phyloP scores from a whole-genome alignment of 2,113 vertebrate genomes.

The Myocastor coypus region DNA sequence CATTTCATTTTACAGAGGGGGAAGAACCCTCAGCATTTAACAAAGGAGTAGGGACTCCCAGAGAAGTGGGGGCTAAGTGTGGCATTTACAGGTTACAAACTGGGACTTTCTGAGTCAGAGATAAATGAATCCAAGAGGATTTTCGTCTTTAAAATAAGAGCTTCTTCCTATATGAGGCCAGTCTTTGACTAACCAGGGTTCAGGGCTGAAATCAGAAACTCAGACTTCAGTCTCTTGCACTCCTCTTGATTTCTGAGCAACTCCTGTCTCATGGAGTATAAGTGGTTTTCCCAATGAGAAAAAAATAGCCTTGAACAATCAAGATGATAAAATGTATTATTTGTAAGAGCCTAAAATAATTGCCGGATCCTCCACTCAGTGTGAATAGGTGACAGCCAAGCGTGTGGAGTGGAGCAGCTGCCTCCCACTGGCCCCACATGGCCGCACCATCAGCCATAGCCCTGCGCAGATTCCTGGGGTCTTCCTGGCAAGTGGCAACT shows the following conservation, averaged over 20 bases:
- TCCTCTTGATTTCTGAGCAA: conserved; percentile 79
- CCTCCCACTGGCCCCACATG: background rate
- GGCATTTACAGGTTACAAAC: background rate
- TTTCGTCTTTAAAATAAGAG: conserved; percentile 17
- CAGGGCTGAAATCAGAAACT: conserved; percentile 45
- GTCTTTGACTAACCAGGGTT: background rate
- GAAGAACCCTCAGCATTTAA: background rate
- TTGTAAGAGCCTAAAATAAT: conserved; percentile 78
- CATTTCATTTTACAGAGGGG: background rate
- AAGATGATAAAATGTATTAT: conserved; percentile 80
- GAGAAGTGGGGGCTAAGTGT: background rate
- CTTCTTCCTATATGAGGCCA: background rate
- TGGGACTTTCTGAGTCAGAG: conserved; percentile 24
- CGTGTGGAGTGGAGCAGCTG: background rate
- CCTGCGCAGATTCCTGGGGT: background rate
- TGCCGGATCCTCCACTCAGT: conserved; percentile 63
- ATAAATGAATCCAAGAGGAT: conserved; percentile 24
- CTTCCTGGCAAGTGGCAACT: background rate
- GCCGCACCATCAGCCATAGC: background rate
- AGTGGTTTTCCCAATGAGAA: conserved; percentile 71
- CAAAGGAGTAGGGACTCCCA: background rate
- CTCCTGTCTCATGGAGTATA: conserved; percentile 68
- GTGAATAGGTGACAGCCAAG: conserved; percentile 68
- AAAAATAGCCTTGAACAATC: conserved; percentile 77
- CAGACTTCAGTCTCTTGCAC: conserved; percentile 47